phyloP scores from a whole-genome alignment of 2,797 vertebrate genomes.

The Sebastes itinus region DNA sequence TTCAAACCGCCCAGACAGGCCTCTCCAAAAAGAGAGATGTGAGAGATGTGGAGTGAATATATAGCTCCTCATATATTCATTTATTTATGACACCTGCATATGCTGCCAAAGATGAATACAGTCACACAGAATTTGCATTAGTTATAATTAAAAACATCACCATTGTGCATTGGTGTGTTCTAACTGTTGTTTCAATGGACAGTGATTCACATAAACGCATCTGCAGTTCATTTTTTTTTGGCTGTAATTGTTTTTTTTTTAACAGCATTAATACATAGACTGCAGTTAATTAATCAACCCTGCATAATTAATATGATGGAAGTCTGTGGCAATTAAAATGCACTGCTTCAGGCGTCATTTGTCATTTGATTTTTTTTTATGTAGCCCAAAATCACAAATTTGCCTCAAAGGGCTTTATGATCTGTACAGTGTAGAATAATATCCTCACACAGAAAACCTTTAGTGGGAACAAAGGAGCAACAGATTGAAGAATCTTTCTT shows the following conservation, averaged over 20 bases:
- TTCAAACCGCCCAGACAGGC: no score
- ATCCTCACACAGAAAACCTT: background rate
- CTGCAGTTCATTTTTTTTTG: background rate
- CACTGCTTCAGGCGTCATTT: background rate
- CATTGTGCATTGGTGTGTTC: background rate
- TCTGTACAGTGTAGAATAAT: background rate
- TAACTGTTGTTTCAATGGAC: background rate
- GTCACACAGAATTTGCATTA: background rate
- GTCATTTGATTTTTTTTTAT: background rate
- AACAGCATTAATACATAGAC: background rate
- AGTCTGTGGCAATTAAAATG: constrained; percentile 12
- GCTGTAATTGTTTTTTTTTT: background rate
- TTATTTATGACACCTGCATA: background rate
- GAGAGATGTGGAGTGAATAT: background rate
- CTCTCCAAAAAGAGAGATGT: no score
- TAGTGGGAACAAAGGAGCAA: background rate
- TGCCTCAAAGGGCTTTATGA: background rate
- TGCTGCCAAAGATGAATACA: background rate
- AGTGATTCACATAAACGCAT: background rate
- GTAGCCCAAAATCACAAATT: no score
- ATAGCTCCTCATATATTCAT: background rate
- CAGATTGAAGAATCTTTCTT: background rate
- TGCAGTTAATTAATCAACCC: constrained; percentile 15
- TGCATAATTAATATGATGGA: background rate
- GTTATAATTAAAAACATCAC: background rate